These are phyloP conservation scores for Campylomormyrus tamandua DNA, from an alignment of 2,113 vertebrate genomes.

Conservation along the genomic window DNA sequence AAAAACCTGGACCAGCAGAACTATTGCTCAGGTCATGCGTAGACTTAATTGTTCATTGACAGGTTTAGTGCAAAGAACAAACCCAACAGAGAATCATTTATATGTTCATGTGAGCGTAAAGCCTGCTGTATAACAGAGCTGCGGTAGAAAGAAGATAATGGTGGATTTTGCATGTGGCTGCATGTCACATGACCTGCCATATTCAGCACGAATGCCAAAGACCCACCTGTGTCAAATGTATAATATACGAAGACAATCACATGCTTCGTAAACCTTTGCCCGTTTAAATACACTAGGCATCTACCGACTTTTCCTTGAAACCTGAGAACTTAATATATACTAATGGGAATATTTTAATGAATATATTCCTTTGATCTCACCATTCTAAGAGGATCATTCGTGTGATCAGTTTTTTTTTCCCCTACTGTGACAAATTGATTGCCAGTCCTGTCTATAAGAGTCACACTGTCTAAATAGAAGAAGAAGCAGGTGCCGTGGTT, in stretches of 20 bases:
- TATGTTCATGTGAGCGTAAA: not conserved
- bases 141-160: not conserved
- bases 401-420: not conserved
- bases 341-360: not conserved
- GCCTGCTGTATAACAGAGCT: not conserved
- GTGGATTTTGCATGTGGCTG: not conserved
- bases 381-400: not conserved
- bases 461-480: not conserved
- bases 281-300: not conserved
- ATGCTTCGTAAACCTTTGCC: not conserved
- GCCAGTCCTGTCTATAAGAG: not conserved
- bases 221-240: not conserved
- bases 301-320: not conserved
- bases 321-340: not conserved
- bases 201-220: not conserved
- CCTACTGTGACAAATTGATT: not conserved
- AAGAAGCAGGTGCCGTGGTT: not conserved
- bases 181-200: not conserved
- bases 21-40: not conserved
- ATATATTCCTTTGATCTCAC: not conserved
- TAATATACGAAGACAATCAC: not conserved
- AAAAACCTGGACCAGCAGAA: not conserved
- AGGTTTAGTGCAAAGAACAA: not conserved
- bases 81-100: not conserved
- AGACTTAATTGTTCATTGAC: not conserved